phyloP scores from a whole-genome alignment of 2,888 invertebrate genomes.

The Harpagoxenus sublaevis region DNA sequence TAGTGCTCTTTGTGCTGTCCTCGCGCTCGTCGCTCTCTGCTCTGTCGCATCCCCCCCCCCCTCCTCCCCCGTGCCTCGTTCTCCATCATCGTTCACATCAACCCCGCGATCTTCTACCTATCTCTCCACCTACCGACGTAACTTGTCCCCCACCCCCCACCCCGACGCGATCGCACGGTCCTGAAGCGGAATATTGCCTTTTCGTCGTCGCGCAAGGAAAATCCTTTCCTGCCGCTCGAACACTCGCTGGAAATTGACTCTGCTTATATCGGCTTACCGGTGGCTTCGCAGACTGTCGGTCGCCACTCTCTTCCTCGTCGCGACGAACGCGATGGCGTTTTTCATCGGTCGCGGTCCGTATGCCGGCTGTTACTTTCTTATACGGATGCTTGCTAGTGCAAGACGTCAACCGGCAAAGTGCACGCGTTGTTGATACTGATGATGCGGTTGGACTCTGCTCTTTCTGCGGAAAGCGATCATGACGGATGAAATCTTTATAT shows the following conservation, averaged over 20 bases:
- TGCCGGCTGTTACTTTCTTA: slow-evolving; percentile 42
- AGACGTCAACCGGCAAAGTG: slow-evolving; percentile 13
- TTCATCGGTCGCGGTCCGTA: slow-evolving; percentile 21
- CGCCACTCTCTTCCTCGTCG: slow-evolving; percentile 44
- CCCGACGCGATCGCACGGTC: slow-evolving; percentile 54
- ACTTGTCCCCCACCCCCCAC: slow-evolving; percentile 7
- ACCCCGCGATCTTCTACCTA: slow-evolving; percentile 14
- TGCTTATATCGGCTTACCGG: slow-evolving; percentile 77
- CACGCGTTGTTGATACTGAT: slow-evolving; percentile 35
- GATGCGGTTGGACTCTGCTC: not conserved
- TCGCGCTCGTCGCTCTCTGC: slow-evolving; percentile 37
- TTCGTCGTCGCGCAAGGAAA: slow-evolving; percentile 77
- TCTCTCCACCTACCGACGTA: slow-evolving; percentile 22
- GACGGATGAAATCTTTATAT: slow-evolving; percentile 42
- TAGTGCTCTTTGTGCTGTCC: slow-evolving; percentile 51
- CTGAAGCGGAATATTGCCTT: slow-evolving; percentile 75
- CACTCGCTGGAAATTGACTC: slow-evolving; percentile 78
- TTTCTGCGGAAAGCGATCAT: slow-evolving; percentile 11
- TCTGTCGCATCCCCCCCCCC: not conserved
- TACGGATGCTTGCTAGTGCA: slow-evolving; percentile 23
- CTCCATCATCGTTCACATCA: slow-evolving; percentile 33
- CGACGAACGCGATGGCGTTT: slow-evolving; percentile 32
- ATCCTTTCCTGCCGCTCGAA: slow-evolving; percentile 76
- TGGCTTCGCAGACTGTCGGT: slow-evolving; percentile 71
- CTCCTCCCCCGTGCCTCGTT: not conserved